Evolutionary conservation across 2,888 invertebrate species (phyloP).

Genomic region (Malthinus flaveolus): DNA sequence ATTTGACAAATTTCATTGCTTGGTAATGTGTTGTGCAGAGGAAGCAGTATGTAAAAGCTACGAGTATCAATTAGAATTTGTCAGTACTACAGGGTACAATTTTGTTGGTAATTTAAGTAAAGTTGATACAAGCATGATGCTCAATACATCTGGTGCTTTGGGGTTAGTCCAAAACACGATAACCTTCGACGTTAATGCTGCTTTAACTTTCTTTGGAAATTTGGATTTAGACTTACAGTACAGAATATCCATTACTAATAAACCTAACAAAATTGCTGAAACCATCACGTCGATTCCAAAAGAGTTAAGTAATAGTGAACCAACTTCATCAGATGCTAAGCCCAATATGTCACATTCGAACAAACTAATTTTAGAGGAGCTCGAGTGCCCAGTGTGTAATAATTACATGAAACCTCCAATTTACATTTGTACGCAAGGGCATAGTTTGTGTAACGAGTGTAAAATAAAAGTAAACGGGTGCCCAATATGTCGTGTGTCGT

Average conservation of each 20-base stretch:
- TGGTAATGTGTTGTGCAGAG: slow-evolving; percentile 1
- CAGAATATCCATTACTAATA: slow-evolving; percentile 20
- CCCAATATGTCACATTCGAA: not conserved
- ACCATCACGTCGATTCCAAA: not conserved
- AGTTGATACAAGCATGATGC: slow-evolving; percentile 7
- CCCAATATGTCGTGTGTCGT: slow-evolving; percentile 7
- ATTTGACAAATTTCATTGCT: slow-evolving; percentile 14
- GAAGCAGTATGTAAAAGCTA: slow-evolving; percentile 15
- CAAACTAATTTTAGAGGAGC: slow-evolving; percentile 4
- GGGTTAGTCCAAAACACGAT: slow-evolving; percentile 20
- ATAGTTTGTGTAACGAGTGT: slow-evolving; percentile 14
- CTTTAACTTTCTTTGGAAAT: slow-evolving; percentile 15
- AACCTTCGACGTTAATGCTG: slow-evolving; percentile 12
- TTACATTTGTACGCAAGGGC: slow-evolving; percentile 6
- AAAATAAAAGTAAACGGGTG: slow-evolving; percentile 8
- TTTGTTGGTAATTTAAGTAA: too few relatives aligned
- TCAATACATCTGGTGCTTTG: slow-evolving; percentile 9
- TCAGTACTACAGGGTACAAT: too few relatives aligned
- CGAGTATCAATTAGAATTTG: slow-evolving; percentile 26
- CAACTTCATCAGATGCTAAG: not conserved
- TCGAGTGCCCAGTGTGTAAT: slow-evolving; percentile 14
- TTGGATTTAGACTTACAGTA: slow-evolving; percentile 9
- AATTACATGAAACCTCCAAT: slow-evolving; percentile 15
- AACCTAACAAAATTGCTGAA: slow-evolving; percentile 8
- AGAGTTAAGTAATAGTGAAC: too few relatives aligned